A percentile compares a stretch with the other conserved stretches of the same genome.
These are phyloP conservation scores for Scopus umbretta DNA, from an alignment of 2,113 vertebrate genomes.

Conservation along the genomic window DNA sequence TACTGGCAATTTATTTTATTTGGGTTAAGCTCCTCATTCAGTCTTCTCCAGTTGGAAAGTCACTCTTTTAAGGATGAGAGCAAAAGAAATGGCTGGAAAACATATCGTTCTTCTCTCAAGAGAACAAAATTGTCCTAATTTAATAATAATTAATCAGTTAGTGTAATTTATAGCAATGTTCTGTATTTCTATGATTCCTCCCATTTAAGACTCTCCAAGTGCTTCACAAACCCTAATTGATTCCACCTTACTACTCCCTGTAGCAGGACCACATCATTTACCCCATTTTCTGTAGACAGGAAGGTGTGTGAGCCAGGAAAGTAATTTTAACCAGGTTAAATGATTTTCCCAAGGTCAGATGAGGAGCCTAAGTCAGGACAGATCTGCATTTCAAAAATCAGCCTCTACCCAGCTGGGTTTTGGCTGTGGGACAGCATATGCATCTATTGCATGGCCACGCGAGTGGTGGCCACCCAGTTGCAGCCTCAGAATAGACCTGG, in stretches of 20 bases:
- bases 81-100: not conserved
- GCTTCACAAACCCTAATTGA: not conserved
- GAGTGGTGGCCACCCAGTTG: not conserved
- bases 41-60: slow-evolving; percentile 17
- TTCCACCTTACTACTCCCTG: not conserved
- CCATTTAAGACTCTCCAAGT: not conserved
- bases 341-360: not conserved
- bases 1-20: slow-evolving; percentile 71
- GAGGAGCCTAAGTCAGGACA: not conserved
- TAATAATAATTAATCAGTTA: slow-evolving; percentile 30
- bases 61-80: not conserved
- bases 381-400: not conserved
- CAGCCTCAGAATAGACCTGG: not conserved
- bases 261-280: not conserved
- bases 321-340: not conserved
- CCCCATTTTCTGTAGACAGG: not conserved
- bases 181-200: not conserved
- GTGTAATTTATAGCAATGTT: not conserved
- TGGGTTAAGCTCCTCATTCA: slow-evolving; percentile 60
- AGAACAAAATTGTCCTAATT: slow-evolving; percentile 21
- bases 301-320: not conserved
- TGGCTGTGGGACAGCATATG: rapidly evolving
- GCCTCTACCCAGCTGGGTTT: not conserved
- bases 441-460: not conserved
- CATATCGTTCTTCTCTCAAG: not conserved